Evolutionary conservation across 2,113 vertebrate species (phyloP).

Genomic region (Trochalopteron elliotii): DNA sequence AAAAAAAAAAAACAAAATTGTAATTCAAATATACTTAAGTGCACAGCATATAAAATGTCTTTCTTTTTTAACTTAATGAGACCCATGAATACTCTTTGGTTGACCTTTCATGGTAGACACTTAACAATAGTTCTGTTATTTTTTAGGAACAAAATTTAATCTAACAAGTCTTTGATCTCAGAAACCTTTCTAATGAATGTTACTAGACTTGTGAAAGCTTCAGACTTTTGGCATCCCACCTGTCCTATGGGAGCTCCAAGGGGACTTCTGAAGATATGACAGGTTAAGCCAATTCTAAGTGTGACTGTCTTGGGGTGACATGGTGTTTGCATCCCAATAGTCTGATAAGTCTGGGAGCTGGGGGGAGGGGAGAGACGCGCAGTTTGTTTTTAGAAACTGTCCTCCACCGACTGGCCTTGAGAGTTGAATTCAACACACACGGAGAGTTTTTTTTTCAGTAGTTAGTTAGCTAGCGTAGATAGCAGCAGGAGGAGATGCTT

Average conservation of each 20-base stretch:
- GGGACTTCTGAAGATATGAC: neutral
- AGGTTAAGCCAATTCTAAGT: neutral
- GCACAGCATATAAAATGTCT: neutral
- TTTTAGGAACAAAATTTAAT: neutral
- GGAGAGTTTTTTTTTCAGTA: too few species aligned
- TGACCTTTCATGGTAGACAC: neutral
- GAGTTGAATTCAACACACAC: too few species aligned
- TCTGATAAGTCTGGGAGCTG: too few species aligned
- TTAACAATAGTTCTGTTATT: neutral
- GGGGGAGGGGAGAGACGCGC: too few species aligned
- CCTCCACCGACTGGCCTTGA: too few species aligned
- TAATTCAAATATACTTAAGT: neutral
- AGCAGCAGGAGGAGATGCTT: too few species aligned
- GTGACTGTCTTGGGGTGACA: too few species aligned
- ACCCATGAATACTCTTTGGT: neutral
- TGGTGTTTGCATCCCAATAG: too few species aligned
- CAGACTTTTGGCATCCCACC: neutral
- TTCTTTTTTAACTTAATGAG: neutral
- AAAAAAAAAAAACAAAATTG: neutral
- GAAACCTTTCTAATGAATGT: neutral
- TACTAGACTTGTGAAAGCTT: neutral
- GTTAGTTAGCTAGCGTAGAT: too few species aligned
- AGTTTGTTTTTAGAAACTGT: too few species aligned
- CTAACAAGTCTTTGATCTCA: neutral
- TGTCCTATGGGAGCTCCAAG: neutral